Conservation (phyloP, 2,797 vertebrate genomes). For the Crenuchus spilurus region DNA sequence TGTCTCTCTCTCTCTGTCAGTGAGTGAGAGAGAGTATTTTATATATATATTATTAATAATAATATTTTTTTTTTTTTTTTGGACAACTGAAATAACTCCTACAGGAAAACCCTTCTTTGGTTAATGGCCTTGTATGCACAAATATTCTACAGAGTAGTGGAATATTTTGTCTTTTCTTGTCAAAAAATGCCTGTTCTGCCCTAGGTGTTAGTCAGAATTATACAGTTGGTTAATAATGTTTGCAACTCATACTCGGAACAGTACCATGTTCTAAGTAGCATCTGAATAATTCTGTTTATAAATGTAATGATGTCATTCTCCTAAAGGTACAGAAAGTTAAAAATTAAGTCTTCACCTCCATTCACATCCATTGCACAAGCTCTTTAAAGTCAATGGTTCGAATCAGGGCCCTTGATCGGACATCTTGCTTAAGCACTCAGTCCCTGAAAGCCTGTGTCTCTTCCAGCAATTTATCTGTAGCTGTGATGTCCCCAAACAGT, state of each 20-base stretch:
- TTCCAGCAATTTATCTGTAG: conserved; percentile 30
- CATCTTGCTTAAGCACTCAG: neutral
- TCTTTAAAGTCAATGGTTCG: conserved; percentile 40
- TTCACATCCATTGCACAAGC: conserved; percentile 35
- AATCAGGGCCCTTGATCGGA: neutral
- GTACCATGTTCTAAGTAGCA: neutral
- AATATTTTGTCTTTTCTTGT: conserved; percentile 5
- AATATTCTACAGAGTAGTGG: neutral
- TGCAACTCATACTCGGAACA: conserved; percentile 16
- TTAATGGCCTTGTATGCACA: no score
- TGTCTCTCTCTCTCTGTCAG: no score
- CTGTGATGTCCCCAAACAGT: conserved; percentile 29
- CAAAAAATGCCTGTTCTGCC: neutral
- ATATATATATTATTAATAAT: no score
- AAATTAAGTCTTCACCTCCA: conserved; percentile 36
- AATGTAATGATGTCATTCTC: conserved; percentile 22
- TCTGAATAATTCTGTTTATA: conserved; percentile 6
- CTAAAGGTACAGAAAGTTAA: conserved; percentile 30
- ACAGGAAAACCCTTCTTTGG: neutral
- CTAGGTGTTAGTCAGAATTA: neutral
- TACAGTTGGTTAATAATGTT: neutral
- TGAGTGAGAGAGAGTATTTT: no score
- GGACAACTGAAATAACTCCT: neutral
- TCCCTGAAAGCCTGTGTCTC: conserved; percentile 10
- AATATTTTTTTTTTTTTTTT: neutral